These are phyloP conservation scores for Drosophila parabipectinata DNA, from an alignment of 1,140 invertebrate genomes.

Conservation along the genomic window DNA sequence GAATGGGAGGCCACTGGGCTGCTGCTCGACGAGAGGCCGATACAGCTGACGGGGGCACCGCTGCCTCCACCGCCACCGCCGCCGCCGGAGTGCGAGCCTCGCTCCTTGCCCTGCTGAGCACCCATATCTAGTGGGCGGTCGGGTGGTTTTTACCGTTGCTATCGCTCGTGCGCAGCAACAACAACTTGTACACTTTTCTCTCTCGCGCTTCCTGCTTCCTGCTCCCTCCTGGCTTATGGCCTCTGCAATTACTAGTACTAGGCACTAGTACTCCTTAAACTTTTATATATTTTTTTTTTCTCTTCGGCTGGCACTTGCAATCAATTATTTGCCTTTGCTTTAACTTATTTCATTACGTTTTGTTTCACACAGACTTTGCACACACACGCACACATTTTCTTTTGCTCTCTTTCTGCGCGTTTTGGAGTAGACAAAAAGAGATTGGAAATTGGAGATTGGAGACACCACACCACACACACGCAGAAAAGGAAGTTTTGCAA, in stretches of 20 bases:
- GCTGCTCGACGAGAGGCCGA: constrained; percentile 71
- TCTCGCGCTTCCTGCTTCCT: constrained; percentile 15
- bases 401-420: constrained; percentile 57
- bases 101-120: constrained; percentile 94
- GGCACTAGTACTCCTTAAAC: too few relatives aligned
- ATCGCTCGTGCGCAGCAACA: constrained; percentile 50
- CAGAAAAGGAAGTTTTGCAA: constrained; percentile 71
- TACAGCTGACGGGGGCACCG: constrained; percentile 71
- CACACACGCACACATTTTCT: constrained; percentile 46
- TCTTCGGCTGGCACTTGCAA: constrained; percentile 33
- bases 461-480: constrained; percentile 41
- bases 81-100: constrained; percentile 73
- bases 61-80: constrained; percentile 54
- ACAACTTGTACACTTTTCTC: constrained; percentile 60
- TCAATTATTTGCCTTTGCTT: constrained; percentile 66
- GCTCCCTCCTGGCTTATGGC: constrained; percentile 19
- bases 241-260: constrained; percentile 31
- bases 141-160: constrained; percentile 16
- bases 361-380: constrained; percentile 18
- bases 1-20: constrained; percentile 69
- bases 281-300: constrained; percentile 22
- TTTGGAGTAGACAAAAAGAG: constrained; percentile 74
- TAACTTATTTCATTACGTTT: constrained; percentile 66
- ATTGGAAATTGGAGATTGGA: constrained; percentile 34
- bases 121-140: constrained; percentile 87